phyloP scores from a whole-genome alignment of 92 coral and sea anemone genomes.

The Siderastrea radians region DNA sequence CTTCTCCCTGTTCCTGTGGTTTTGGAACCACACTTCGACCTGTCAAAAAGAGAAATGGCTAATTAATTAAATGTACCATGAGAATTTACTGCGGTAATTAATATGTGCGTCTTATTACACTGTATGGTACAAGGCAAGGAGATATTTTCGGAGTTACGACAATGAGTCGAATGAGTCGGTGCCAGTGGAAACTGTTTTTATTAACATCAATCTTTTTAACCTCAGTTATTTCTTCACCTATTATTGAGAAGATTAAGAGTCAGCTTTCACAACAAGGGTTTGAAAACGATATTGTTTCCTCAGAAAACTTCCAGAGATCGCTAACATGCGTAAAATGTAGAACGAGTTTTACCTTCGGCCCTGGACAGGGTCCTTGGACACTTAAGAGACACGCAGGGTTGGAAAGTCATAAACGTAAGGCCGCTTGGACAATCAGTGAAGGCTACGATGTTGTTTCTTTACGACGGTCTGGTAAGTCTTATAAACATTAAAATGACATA shows the following conservation, averaged over 20 bases:
- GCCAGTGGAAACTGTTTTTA: conserved; percentile 12
- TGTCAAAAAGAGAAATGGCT: no score
- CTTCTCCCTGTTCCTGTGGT: no score
- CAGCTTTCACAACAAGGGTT: neutral
- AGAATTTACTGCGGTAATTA: neutral
- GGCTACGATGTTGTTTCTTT: neutral
- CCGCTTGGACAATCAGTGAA: conserved; percentile 15
- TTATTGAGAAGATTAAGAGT: neutral
- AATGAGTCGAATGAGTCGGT: conserved; percentile 12
- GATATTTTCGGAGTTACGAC: no score
- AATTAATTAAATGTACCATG: no score
- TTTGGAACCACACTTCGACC: no score
- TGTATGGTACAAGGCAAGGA: conserved; percentile 1
- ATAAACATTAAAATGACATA: neutral
- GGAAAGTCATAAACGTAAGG: conserved; percentile 4
- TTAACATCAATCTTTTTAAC: conserved; percentile 8
- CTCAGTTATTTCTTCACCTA: neutral
- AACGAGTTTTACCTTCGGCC: conserved; percentile 1
- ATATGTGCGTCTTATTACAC: no score
- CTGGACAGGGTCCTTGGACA: conserved; percentile 7
- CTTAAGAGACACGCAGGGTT: conserved; percentile 4
- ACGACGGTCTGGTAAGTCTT: conserved; percentile 8
- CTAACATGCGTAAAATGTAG: conserved; percentile 5
- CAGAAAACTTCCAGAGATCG: conserved; percentile 1
- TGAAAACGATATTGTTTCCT: neutral